A percentile compares a stretch with the other conserved stretches of the same genome.
phyloP scores from a whole-genome alignment of 2,797 vertebrate genomes.

The Chanos chanos region DNA sequence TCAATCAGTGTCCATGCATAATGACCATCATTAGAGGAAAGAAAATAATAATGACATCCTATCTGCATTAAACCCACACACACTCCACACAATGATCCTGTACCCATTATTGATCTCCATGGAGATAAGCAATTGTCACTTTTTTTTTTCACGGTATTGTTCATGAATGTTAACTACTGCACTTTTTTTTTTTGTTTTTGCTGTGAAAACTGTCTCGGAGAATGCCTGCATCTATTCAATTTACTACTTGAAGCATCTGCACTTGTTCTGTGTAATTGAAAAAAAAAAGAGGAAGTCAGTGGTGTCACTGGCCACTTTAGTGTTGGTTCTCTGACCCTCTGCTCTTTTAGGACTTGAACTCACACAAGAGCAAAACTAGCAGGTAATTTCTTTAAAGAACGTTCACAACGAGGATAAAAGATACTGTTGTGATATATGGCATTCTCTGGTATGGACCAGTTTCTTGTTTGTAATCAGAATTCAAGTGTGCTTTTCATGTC shows the following conservation, averaged over 20 bases:
- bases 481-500: constrained; percentile 11
- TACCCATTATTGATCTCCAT: constrained; percentile 99
- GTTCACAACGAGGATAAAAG: too few relatives aligned
- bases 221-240: background rate
- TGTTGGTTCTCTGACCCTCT: constrained; percentile 4
- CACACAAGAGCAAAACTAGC: constrained; percentile 21
- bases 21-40: constrained; percentile 99
- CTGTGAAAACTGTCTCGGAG: constrained; percentile 14
- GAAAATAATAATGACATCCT: constrained; percentile 99
- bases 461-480: too few relatives aligned
- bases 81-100: constrained; percentile 99
- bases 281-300: too few relatives aligned
- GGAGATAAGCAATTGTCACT: constrained; percentile 99
- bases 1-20: constrained; percentile 99
- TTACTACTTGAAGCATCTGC: constrained; percentile 79
- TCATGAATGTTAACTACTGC: constrained; percentile 96
- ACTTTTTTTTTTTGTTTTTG: constrained; percentile 85
- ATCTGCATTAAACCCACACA: constrained; percentile 99
- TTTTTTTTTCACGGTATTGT: constrained; percentile 85
- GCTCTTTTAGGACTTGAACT: constrained; percentile 29
- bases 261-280: constrained; percentile 83
- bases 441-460: too few relatives aligned
- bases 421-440: too few relatives aligned
- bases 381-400: constrained; percentile 33
- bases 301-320: too few relatives aligned